phyloP scores from a whole-genome alignment of 2,113 vertebrate genomes.

The Alouatta palliata region DNA sequence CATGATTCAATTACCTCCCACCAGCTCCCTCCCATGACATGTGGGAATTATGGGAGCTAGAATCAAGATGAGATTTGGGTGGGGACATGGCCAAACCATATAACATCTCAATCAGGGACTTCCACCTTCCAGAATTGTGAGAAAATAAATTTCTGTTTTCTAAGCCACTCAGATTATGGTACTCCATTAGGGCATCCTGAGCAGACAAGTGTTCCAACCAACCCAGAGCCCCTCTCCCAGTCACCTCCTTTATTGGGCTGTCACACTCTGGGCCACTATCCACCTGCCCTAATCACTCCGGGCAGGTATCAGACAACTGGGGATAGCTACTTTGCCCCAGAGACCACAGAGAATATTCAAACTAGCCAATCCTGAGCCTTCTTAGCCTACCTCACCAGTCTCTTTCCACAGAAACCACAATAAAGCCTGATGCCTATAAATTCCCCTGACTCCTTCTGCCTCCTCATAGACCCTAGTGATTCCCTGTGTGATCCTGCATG shows the following conservation, averaged over 20 bases:
- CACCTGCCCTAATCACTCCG: background rate
- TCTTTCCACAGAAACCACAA: background rate
- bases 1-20: no score
- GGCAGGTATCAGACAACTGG: background rate
- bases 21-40: no score
- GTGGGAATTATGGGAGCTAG: no score
- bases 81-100: no score
- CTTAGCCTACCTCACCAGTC: background rate
- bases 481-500: background rate
- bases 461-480: background rate
- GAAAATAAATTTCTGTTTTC: background rate
- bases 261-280: background rate
- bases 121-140: background rate
- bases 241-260: no score
- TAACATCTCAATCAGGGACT: background rate
- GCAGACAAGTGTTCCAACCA: no score
- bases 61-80: no score
- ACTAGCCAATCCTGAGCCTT: background rate
- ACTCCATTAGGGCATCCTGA: background rate
- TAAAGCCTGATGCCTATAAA: background rate
- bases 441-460: background rate
- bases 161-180: accelerated
- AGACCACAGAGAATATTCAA: no score
- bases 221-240: background rate
- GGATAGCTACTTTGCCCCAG: background rate